Evolutionary conservation across 2,797 vertebrate species (phyloP).

Genomic region (Manis javanica): DNA sequence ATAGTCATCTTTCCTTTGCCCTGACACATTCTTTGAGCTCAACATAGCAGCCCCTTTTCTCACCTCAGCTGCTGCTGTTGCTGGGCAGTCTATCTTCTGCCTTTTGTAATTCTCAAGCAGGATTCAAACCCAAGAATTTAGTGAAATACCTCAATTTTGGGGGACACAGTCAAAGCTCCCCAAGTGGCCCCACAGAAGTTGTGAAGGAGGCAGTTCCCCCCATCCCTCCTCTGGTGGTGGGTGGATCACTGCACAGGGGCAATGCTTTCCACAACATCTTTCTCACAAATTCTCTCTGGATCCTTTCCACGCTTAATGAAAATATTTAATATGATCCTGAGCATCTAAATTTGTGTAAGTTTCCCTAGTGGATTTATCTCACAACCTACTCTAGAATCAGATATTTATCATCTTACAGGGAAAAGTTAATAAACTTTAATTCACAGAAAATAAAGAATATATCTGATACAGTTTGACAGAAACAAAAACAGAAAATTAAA

Average conservation of each 20-base stretch:
- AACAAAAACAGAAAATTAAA: conserved; percentile 7
- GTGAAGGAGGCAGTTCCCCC: background rate
- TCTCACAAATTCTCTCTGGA: background rate
- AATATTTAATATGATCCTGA: background rate
- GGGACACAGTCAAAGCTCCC: background rate
- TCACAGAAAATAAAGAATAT: background rate
- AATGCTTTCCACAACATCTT: background rate
- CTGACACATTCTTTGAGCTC: background rate
- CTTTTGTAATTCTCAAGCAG: background rate
- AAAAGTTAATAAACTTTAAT: background rate
- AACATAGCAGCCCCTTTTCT: background rate
- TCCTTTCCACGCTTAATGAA: background rate
- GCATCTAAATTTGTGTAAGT: background rate
- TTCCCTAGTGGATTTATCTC: background rate
- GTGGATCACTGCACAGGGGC: background rate
- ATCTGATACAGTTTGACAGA: background rate
- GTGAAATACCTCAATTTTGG: background rate
- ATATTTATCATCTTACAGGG: background rate
- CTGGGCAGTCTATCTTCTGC: background rate
- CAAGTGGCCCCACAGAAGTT: background rate
- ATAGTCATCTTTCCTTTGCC: background rate
- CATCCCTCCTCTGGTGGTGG: background rate
- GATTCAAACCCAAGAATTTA: background rate
- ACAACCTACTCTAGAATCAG: background rate
- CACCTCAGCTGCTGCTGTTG: background rate